Evolutionary conservation across 2,797 vertebrate species (phyloP), one percentile per base, ranked within the genome.

Genomic region (Ptychobarbus kaznakovi): DNA sequence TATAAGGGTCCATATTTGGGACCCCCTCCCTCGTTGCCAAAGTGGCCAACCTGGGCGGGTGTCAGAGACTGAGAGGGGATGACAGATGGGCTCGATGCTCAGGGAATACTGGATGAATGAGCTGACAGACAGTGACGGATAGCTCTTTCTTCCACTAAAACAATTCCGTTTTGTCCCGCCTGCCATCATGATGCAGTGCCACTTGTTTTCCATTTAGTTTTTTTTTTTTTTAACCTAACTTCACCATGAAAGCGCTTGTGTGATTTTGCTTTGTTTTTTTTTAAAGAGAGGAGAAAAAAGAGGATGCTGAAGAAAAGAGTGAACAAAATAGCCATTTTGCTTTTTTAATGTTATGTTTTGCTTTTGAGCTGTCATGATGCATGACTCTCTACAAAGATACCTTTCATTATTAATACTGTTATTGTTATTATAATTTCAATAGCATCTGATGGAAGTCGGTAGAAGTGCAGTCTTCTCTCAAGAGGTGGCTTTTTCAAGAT

Each of bases 171-270:
- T 96, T 96, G 96, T 97, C 93, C 93, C 93, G 95, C 94, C 97
- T 99, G 97, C 97, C 97, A 96, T 95, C 95, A 98, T 97, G 97
- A 99, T 98, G 97, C 97, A 98, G 96, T 98, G 95, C 97, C 96
- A 95, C 96, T 97, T 97, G 97, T 97, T 96, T 93, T 93, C 92
- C 85, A 85, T 87, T 92, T 92, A 66, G 80, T 73, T 84, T 85
- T 82, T 87, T 86, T 83, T 81, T 87, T 81, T 76, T 69, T 72
- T 38, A 87, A 90, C 85, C 88, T 89, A 84, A 91, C 90, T 90
- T 90, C 87, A 88, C 87, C 82, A 88, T 88, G 87, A 87, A 89
- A 84, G 78, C 76, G 38, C 82, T 87, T 87, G 87, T 88, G 87
- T 90, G 85, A 84, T 90, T 90, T 90, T 87, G 73, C 84, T 90